Percentiles rank a stretch among this genome's conserved stretches.
These are phyloP conservation scores for Manis crassicaudata DNA, from an alignment of 2,797 vertebrate species.

Conservation along the genomic window DNA sequence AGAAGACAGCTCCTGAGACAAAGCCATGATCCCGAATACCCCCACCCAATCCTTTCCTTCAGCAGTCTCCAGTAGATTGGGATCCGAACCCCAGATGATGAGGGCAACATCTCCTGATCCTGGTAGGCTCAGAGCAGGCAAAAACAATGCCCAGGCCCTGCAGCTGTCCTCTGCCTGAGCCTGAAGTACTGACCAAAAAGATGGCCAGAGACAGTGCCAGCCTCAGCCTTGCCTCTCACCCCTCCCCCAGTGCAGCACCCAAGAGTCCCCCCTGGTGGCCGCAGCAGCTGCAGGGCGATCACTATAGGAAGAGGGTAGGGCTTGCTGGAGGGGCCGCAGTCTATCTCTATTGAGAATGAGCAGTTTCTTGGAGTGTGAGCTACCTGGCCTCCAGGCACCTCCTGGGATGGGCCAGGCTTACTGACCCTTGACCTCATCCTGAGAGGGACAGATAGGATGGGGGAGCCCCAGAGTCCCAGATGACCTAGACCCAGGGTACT, in stretches of 20 bases:
- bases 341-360: background rate
- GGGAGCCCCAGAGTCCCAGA: background rate
- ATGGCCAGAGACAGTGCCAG: background rate
- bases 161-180: background rate
- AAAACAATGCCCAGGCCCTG: background rate
- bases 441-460: background rate
- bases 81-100: background rate
- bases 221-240: background rate
- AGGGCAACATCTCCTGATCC: background rate
- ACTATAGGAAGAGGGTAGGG: no score
- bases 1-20: background rate
- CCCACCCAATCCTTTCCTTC: background rate
- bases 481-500: background rate
- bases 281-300: background rate
- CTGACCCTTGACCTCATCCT: background rate
- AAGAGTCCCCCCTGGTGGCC: slow-evolving; percentile 15
- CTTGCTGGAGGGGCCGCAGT: background rate
- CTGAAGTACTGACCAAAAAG: background rate
- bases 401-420: background rate
- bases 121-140: background rate
- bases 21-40: background rate
- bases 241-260: background rate
- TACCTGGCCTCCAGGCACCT: background rate
- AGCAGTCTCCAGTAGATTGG: background rate
- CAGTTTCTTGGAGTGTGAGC: background rate